Evolutionary conservation across 1,140 invertebrate species (phyloP).

Genomic region (Hyles euphorbiae): DNA sequence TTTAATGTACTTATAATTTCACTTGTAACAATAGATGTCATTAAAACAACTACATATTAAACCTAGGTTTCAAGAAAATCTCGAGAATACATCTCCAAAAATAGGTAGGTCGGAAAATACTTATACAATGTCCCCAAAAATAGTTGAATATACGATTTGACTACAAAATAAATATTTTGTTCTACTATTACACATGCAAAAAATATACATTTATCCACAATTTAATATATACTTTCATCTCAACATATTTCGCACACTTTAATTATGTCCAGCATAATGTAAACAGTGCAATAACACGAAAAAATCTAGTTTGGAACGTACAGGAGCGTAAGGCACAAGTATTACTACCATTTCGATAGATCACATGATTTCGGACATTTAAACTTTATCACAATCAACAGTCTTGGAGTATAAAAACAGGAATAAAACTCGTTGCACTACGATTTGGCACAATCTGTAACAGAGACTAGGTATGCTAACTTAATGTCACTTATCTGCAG

Average conservation of each 20-base stretch:
- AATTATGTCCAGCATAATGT: constrained; percentile 51
- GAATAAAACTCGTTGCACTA: constrained; percentile 26
- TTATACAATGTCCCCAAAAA: constrained; percentile 18
- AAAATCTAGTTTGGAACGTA: background rate
- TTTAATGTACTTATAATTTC: too few relatives aligned
- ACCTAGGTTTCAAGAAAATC: background rate
- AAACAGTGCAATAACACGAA: constrained; percentile 24
- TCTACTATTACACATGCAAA: constrained; percentile 22
- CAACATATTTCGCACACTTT: constrained; percentile 16
- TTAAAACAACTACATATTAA: background rate
- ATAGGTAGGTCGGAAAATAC: constrained; percentile 15
- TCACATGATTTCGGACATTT: constrained; percentile 6
- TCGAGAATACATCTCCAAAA: constrained; percentile 25
- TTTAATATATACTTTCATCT: background rate
- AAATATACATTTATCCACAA: constrained; percentile 22
- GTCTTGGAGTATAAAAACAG: constrained; percentile 38
- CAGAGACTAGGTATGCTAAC: constrained; percentile 25
- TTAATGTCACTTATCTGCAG: constrained; percentile 49
- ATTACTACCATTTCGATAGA: constrained; percentile 3
- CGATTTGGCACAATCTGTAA: constrained; percentile 41
- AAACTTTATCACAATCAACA: constrained; percentile 38
- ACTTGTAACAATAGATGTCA: too few relatives aligned
- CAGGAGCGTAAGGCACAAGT: constrained; percentile 5
- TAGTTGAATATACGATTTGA: constrained; percentile 4
- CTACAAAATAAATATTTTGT: constrained; percentile 31